Evolutionary conservation across 1,140 invertebrate species (phyloP).

Genomic region (Propsilocerus akamusi): DNA sequence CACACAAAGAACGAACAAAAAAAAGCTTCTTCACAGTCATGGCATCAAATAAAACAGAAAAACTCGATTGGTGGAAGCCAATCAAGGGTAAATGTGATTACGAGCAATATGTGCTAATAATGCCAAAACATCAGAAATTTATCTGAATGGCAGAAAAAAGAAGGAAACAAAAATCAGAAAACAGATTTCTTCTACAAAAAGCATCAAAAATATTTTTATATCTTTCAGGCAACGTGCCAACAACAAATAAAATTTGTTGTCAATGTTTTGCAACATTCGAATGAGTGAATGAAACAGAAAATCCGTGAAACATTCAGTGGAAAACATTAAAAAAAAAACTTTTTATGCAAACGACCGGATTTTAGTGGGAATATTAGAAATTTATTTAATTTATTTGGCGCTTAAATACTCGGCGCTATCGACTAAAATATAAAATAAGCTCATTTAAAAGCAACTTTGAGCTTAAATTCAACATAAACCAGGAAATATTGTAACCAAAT

Average conservation of each 20-base stretch:
- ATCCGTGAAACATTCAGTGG: not conserved
- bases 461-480: not conserved
- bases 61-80: not conserved
- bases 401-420: too few relatives aligned
- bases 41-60: not conserved
- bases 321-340: not conserved
- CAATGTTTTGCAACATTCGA: not conserved
- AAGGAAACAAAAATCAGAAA: slow-evolving; percentile 1
- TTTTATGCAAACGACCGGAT: too few relatives aligned
- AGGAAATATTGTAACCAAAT: not conserved
- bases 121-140: not conserved
- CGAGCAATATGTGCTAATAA: slow-evolving; percentile 3
- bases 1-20: not conserved
- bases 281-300: not conserved
- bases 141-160: not conserved
- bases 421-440: too few relatives aligned
- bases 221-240: slow-evolving; percentile 1
- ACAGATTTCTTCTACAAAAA: too few relatives aligned
- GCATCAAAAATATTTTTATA: not conserved
- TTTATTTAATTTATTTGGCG: too few relatives aligned
- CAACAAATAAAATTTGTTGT: not conserved
- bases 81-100: not conserved
- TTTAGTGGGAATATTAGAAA: too few relatives aligned
- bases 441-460: too few relatives aligned
- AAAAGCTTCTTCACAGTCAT: not conserved